A percentile compares a stretch with the other conserved stretches of the same genome.
phyloP scores from a whole-genome alignment of 2,113 vertebrate species.

The Alligator sinensis region DNA sequence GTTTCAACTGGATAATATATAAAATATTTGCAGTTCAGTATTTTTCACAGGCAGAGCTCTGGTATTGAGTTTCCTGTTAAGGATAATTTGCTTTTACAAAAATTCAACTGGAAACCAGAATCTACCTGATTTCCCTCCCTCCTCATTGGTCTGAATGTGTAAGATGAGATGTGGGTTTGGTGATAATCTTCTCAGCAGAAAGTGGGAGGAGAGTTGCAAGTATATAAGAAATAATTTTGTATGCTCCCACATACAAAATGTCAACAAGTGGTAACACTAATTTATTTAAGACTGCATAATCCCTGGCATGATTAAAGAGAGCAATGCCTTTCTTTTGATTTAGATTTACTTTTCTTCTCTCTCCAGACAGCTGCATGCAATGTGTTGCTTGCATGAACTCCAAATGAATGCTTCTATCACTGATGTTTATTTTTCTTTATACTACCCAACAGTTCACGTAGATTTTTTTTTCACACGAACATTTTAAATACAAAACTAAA shows the following conservation, averaged over 20 bases:
- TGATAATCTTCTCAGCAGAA: not conserved
- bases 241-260: constrained; percentile 70
- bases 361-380: constrained; percentile 84
- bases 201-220: constrained; percentile 9
- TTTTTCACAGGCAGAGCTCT: not conserved
- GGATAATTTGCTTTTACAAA: not conserved
- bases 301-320: constrained; percentile 77
- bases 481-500: constrained; percentile 56
- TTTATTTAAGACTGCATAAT: constrained; percentile 76
- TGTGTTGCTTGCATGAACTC: constrained; percentile 72
- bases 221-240: constrained; percentile 64
- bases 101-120: not conserved
- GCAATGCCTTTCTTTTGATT: constrained; percentile 72
- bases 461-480: not conserved
- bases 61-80: not conserved
- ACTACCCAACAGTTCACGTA: constrained; percentile 42
- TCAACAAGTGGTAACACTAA: constrained; percentile 71
- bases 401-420: constrained; percentile 60
- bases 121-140: not conserved
- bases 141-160: not conserved
- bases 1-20: not conserved
- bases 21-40: not conserved
- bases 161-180: not conserved
- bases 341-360: constrained; percentile 78
- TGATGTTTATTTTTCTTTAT: constrained; percentile 84